A percentile compares a stretch with the other conserved stretches of the same genome.
phyloP scores from a whole-genome alignment of 2,888 invertebrate species.

The Diogma glabrata region DNA sequence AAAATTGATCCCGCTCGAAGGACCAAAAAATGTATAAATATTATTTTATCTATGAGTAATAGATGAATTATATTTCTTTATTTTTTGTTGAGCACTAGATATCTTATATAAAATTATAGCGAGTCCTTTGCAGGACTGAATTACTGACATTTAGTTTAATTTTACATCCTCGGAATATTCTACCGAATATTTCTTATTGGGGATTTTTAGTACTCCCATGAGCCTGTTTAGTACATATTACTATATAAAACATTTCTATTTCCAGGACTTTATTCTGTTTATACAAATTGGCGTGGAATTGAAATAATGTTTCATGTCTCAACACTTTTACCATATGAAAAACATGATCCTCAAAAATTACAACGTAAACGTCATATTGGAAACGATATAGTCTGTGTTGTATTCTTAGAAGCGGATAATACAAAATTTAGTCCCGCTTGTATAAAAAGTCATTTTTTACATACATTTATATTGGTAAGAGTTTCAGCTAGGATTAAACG shows the following conservation, averaged over 20 bases:
- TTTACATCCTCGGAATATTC: too few relatives aligned
- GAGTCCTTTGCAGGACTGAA: too few relatives aligned
- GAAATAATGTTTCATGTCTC: conserved; percentile 96
- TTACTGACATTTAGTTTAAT: too few relatives aligned
- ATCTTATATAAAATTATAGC: too few relatives aligned
- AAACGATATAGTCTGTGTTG: conserved; percentile 90
- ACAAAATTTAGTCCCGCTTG: conserved; percentile 87
- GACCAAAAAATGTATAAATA: too few relatives aligned
- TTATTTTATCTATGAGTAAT: too few relatives aligned
- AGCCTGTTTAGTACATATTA: neutral
- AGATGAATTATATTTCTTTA: neutral
- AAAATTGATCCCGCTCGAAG: too few relatives aligned
- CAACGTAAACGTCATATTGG: conserved; percentile 89
- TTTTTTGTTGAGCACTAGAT: too few relatives aligned
- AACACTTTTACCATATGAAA: conserved; percentile 80
- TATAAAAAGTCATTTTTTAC: conserved; percentile 89
- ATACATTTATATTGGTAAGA: conserved; percentile 77
- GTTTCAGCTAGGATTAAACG: conserved; percentile 79
- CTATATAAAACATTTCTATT: too few relatives aligned
- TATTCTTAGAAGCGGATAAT: conserved; percentile 86
- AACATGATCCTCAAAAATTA: conserved; percentile 85
- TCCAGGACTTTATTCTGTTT: conserved; percentile 73
- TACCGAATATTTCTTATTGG: too few relatives aligned
- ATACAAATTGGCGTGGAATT: conserved; percentile 87
- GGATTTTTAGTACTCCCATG: neutral